A percentile compares a stretch with the other conserved stretches of the same genome.
phyloP scores from a whole-genome alignment of 2,113 vertebrate genomes.

The Azemiops feae region DNA sequence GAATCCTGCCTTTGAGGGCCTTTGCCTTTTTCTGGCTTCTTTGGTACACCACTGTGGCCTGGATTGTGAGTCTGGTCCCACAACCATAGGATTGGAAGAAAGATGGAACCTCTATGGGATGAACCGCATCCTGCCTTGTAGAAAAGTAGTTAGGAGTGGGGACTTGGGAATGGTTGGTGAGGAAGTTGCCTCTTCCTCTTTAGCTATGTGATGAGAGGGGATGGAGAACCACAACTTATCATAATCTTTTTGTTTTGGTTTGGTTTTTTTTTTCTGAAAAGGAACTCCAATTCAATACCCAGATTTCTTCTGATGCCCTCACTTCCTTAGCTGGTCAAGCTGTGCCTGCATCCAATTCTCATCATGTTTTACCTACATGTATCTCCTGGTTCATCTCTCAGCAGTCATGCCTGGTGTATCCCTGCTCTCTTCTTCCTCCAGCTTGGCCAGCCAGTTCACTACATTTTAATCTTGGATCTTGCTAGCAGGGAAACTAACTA shows the following conservation, averaged over 20 bases:
- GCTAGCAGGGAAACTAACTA: neutral
- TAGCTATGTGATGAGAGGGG: neutral
- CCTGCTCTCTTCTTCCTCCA: neutral
- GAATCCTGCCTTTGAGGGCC: no score
- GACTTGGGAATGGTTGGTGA: no score
- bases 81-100: neutral
- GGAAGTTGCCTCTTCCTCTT: no score
- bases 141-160: neutral
- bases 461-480: neutral
- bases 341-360: neutral
- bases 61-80: neutral
- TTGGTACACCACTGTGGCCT: no score
- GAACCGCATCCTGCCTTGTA: neutral
- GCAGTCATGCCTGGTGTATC: neutral
- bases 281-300: neutral
- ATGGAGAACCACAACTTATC: neutral
- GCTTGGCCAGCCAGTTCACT: neutral
- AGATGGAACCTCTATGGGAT: neutral
- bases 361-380: neutral
- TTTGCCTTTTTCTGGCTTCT: no score
- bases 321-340: neutral
- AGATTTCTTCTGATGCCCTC: neutral
- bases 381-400: neutral
- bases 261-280: neutral
- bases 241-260: neutral